These are phyloP conservation scores for Cygnus atratus DNA, from an alignment of 2,113 vertebrate genomes.

Conservation along the genomic window DNA sequence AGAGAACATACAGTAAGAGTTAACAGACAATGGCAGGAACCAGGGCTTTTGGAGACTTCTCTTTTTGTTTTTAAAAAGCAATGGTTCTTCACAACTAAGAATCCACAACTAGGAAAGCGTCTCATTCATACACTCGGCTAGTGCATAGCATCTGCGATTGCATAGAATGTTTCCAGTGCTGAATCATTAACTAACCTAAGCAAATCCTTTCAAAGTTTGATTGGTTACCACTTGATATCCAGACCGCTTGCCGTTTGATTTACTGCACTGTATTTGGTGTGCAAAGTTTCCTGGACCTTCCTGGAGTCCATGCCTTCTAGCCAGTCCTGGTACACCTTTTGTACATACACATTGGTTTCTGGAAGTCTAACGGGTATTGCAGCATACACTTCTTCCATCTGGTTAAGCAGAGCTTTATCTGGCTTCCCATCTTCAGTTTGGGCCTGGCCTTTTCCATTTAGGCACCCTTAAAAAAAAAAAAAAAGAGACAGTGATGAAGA, in stretches of 20 bases:
- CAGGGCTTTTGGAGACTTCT: not conserved
- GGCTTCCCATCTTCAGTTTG: slow-evolving; percentile 75
- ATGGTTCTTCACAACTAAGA: not conserved
- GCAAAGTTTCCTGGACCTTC: slow-evolving; percentile 78
- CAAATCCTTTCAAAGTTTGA: not conserved
- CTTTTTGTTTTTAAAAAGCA: not conserved
- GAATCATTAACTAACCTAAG: not conserved
- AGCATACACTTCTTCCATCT: slow-evolving; percentile 89
- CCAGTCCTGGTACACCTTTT: slow-evolving; percentile 90
- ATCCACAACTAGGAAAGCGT: not conserved
- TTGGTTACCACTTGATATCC: slow-evolving; percentile 80
- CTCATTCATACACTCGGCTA: not conserved
- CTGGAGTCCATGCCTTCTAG: slow-evolving; percentile 86
- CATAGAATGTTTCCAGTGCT: slow-evolving; percentile 35
- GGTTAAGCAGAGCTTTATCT: slow-evolving; percentile 84
- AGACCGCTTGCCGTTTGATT: slow-evolving; percentile 36
- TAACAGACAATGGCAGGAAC: not conserved
- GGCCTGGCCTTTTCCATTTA: slow-evolving; percentile 88
- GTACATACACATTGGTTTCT: slow-evolving; percentile 77
- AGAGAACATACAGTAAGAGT: not conserved
- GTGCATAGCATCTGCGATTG: slow-evolving; percentile 17
- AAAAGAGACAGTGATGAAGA: not conserved
- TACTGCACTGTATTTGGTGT: slow-evolving; percentile 78
- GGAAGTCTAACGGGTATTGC: slow-evolving; percentile 83
- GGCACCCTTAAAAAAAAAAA: slow-evolving; percentile 79